phyloP scores from a whole-genome alignment of 2,797 vertebrate genomes.

The Rhabdophis nuchalis region DNA sequence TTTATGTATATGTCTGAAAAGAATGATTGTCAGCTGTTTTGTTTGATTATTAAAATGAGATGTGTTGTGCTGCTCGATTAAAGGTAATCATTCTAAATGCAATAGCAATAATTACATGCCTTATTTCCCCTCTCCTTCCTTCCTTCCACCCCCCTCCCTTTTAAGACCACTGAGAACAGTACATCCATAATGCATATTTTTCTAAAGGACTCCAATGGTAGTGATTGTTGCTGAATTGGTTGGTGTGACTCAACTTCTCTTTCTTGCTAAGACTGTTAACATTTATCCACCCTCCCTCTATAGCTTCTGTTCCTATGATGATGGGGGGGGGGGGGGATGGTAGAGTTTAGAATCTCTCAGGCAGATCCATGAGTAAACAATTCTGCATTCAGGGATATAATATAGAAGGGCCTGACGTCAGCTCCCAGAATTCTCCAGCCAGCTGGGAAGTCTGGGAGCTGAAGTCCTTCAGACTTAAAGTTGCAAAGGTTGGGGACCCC shows the following conservation, averaged over 20 bases:
- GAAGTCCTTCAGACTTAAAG: too few relatives aligned
- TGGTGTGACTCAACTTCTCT: background rate
- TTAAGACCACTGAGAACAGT: background rate
- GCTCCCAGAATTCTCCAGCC: too few relatives aligned
- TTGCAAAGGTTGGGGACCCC: too few relatives aligned
- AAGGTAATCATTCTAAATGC: background rate
- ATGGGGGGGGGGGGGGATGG: background rate
- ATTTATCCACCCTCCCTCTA: background rate
- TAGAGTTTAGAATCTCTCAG: background rate
- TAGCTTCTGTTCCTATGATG: background rate
- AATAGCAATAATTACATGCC: background rate
- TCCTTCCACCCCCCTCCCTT: background rate
- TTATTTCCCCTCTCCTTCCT: background rate
- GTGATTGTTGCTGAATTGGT: background rate
- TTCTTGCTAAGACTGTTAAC: background rate
- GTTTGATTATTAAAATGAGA: background rate
- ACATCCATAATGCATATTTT: background rate
- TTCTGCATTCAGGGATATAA: background rate
- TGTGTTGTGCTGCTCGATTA: background rate
- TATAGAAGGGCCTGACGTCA: too few relatives aligned
- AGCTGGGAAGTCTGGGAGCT: too few relatives aligned
- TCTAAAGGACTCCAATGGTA: background rate
- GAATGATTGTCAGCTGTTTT: background rate
- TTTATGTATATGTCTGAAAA: background rate
- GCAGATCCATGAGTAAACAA: background rate